These are phyloP conservation scores for Burhinus bistriatus DNA, from an alignment of 2,113 vertebrate genomes.

Conservation along the genomic window DNA sequence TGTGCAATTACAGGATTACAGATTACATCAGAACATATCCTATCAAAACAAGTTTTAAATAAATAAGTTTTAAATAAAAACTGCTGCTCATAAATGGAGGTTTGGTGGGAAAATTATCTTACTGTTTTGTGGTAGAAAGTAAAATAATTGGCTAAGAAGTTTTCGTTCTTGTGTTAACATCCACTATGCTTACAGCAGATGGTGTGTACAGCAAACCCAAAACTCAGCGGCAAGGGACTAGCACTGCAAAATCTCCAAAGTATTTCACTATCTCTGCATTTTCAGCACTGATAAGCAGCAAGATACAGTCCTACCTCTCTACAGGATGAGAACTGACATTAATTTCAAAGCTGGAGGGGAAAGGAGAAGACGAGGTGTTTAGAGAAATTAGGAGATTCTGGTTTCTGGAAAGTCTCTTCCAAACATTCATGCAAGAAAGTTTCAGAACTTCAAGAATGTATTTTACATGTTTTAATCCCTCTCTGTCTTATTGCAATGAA, in stretches of 20 bases:
- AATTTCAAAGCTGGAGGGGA: neutral
- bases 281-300: neutral
- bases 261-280: neutral
- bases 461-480: neutral
- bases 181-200: neutral
- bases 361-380: neutral
- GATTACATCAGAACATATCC: neutral
- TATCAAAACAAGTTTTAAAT: neutral
- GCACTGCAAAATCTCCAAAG: neutral
- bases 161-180: neutral
- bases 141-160: neutral
- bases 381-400: neutral
- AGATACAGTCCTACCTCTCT: neutral
- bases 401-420: neutral
- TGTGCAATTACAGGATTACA: neutral
- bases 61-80: neutral
- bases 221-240: neutral
- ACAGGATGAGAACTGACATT: fast-evolving
- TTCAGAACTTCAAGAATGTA: neutral
- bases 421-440: neutral
- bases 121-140: neutral
- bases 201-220: neutral
- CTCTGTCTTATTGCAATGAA: neutral
- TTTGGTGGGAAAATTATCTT: neutral
- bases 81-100: neutral